Evolutionary conservation across 1,140 invertebrate genomes (phyloP), one percentile per base, ranked within the genome.

Genomic region (Dendroctonus valens): DNA sequence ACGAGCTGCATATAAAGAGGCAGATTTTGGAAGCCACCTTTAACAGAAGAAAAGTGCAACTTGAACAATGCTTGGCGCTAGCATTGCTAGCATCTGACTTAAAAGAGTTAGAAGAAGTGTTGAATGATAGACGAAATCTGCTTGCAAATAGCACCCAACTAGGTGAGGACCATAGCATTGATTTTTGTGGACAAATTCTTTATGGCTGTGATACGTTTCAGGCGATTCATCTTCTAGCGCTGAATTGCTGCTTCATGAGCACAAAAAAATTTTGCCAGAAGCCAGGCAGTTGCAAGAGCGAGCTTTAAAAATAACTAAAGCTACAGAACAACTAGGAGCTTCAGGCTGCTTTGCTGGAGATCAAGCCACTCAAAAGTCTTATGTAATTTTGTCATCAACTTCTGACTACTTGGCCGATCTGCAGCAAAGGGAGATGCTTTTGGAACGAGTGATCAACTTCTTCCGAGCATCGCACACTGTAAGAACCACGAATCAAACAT

Each of bases 61-160:
- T 93, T 65, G 90, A 93, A 72, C 90, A 94, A 77, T 90, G 90
- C 68, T 79, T 92, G 62, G 89, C 89, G 42, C 79, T 93, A 15
- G 87, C 88, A 50, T 77, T 91, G 60, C 79, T 93, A 6, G 89
- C 90, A 15, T 83, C 84, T 26, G 89, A 93, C 77, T 79, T 93
- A 37, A 80, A 85, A 50, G 86, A 90, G 74, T 80, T 92, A 9
- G 86, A 89, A 70, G 79, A 85, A 8, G 75, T 81, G n/a, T 74
- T 89, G 0, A 81, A 71, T 59, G 80, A 82, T 59, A 78, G 82
- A 58, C 78, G 81, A 58, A 79, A 79, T 49, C 76, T 79, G 9
- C 68, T 86, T n/a, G 62, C 73, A 5, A 81, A 76, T 63, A 80
- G 77, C 59, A 78, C 83, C 74, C 81, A 84, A 59, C 75, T 86